A percentile compares a stretch with the other conserved stretches of the same genome.
phyloP scores from a whole-genome alignment of 2,888 invertebrate species.

The Polydesmus complanatus region DNA sequence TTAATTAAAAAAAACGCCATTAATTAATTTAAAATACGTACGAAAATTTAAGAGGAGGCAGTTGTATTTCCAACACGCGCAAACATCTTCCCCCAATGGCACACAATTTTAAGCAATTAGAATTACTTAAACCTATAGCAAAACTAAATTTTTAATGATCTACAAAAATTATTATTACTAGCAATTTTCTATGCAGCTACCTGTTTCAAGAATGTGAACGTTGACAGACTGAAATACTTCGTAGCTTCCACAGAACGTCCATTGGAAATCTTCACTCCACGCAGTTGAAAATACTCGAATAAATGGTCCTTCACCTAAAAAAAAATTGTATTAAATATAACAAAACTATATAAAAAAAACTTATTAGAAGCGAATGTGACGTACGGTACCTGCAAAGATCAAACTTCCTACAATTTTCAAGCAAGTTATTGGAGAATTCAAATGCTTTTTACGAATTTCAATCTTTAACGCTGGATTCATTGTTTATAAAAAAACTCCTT shows the following conservation, averaged over 20 bases:
- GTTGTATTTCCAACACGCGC: neutral
- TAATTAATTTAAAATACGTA: neutral
- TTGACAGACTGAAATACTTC: neutral
- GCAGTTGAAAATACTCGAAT: neutral
- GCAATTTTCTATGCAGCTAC: neutral
- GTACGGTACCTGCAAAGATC: slow-evolving; percentile 2
- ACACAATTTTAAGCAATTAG: neutral
- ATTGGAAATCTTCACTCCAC: neutral
- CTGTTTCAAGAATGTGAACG: neutral
- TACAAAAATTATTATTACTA: neutral
- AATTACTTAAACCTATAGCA: neutral
- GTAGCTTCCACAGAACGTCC: neutral
- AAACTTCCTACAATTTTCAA: neutral
- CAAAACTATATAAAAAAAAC: neutral
- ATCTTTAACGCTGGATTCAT: too few species aligned
- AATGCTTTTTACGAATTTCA: too few species aligned
- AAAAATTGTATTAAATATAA: neutral
- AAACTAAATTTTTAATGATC: neutral
- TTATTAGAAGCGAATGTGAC: neutral
- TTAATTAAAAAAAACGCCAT: neutral
- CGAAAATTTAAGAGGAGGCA: neutral
- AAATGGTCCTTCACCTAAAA: neutral
- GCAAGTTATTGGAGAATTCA: neutral
- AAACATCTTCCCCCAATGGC: slow-evolving; percentile 1
- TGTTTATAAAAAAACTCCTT: too few species aligned